Evolutionary conservation across 2,797 vertebrate species (phyloP).

Genomic region (Miichthys miiuy): DNA sequence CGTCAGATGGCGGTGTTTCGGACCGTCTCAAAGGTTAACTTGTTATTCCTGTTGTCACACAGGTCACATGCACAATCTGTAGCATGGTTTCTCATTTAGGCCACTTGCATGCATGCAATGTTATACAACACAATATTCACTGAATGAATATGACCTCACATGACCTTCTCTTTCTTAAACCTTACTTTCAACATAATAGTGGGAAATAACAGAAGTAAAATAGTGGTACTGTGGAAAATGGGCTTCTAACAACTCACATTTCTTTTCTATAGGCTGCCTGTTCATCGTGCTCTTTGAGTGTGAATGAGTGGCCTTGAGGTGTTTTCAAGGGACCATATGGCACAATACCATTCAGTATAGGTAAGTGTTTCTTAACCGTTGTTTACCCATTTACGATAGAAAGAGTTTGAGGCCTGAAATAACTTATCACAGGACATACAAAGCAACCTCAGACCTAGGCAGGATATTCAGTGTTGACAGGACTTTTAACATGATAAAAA

Average conservation of each 20-base stretch:
- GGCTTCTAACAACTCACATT: neutral
- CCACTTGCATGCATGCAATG: neutral
- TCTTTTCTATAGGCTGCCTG: slow-evolving; percentile 47
- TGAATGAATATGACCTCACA: neutral
- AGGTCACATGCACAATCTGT: neutral
- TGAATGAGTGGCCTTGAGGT: slow-evolving; percentile 73
- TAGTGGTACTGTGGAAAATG: neutral
- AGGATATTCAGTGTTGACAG: slow-evolving; percentile 1
- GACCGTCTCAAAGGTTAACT: slow-evolving; percentile 13
- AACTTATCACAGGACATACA: slow-evolving; percentile 23
- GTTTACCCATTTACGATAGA: neutral
- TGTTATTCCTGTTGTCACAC: neutral
- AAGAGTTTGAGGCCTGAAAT: slow-evolving; percentile 2
- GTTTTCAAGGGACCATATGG: slow-evolving; percentile 78
- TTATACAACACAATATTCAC: slow-evolving; percentile 8
- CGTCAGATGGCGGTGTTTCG: slow-evolving; percentile 8
- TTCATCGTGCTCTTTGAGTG: slow-evolving; percentile 39
- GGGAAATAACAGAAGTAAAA: neutral
- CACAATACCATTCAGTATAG: slow-evolving; percentile 79
- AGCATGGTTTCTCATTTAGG: neutral
- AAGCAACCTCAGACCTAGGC: slow-evolving; percentile 3
- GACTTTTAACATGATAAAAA: slow-evolving; percentile 24
- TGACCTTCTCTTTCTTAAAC: neutral
- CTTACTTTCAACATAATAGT: neutral
- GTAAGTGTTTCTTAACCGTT: slow-evolving; percentile 61